Evolutionary conservation across 2,797 vertebrate genomes (phyloP), one percentile per base, ranked within the genome.

Genomic region (Potorous gilbertii): DNA sequence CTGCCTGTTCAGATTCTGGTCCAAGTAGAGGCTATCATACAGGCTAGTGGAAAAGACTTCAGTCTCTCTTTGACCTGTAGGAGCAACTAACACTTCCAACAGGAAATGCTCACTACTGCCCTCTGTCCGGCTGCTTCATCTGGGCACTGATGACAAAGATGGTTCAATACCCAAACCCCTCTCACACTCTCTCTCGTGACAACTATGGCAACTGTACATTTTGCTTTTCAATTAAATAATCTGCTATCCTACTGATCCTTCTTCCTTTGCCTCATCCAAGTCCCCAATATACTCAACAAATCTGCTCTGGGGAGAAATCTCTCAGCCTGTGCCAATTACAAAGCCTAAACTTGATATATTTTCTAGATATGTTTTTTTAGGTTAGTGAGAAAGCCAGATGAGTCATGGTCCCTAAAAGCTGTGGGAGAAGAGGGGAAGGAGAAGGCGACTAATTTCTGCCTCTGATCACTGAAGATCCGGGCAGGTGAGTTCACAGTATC

Each of bases 341-440:
- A 59, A 9, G 54, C 9, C 55, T 13, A 14, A 94, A 96, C 27
- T 56, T 95, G 92, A 90, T 28, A 90, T 28, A 16, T 92, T 94
- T 95, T 74, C 87, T 90, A 96, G 94, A 55, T 16, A 94, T 28
- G 1, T 5, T 93, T 62, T 96, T 94, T 93, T 3, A 31, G 21
- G 9, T 95, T 94, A 52, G 12, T 56, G 50, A 94, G 94, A 92
- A 55, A 92, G 3, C 18, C 11, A 90, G 96, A 91, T 56, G n/a
- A 90, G 27, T 56, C 90, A 24, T 29, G 55, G 55, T 97, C 95
- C 95, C 94, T 89, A 97, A 91, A 93, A 92, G 34, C 95, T 93
- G 5, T 46, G 66, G 92, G 52, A 96, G 1, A 5, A 95, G 93
- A 40, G 0, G 5, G 87, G 34, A 93, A 94, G 27, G 18, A 55